Base-by-base conservation (phyloP, 2,797 vertebrate genomes). In the Scomberomorus guttatus region DNA sequence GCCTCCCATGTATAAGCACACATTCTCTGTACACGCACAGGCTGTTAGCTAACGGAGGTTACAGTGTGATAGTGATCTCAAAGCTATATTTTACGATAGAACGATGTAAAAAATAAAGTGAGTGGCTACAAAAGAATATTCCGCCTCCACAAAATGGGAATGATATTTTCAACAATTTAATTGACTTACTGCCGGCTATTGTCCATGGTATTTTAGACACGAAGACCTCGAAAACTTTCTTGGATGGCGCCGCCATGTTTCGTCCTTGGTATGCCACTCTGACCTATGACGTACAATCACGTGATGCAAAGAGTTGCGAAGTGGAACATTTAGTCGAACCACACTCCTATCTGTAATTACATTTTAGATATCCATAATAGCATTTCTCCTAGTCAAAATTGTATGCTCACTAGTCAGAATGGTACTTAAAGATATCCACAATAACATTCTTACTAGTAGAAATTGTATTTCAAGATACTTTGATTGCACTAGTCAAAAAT, bases 151-250 rank as follows among this genome's bases (percentile, higher is more conserved):
- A 22, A 1, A 14, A 14, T 18, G 11, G 1, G 0, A 11, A 10
- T 0, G 3, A 27, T 3, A 1, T 3, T 18, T 0, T 15, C 0
- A 37, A 42, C 0, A 0, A 17, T 24, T 0, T 0, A 0, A 17
- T 24, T 0, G 0, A 92, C 91, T 84, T 73, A 97, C 93, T 96
- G 75, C 0, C 14, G 4, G 94, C 90, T 1, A 92, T 0, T 0
- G 95, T 96, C 96, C 96, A 96, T 1, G 95, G 96, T 8, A 97
- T 5, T 83, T 86, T 95, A 0, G 91, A 86, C 2, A 96, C 95
- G 32, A 96, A 96, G 0, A 94, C 0, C 86, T 96, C 94, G 2
- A 91, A 93, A 1, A 74, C 62, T 42, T 64, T 59, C 76, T 1
- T 86, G 0, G 63, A n/a, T 2, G 93, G 0, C 8, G 93, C 80